A percentile compares a stretch with the other conserved stretches of the same genome.
Conservation (phyloP, 2,797 vertebrate genomes). For the Betta splendens region DNA sequence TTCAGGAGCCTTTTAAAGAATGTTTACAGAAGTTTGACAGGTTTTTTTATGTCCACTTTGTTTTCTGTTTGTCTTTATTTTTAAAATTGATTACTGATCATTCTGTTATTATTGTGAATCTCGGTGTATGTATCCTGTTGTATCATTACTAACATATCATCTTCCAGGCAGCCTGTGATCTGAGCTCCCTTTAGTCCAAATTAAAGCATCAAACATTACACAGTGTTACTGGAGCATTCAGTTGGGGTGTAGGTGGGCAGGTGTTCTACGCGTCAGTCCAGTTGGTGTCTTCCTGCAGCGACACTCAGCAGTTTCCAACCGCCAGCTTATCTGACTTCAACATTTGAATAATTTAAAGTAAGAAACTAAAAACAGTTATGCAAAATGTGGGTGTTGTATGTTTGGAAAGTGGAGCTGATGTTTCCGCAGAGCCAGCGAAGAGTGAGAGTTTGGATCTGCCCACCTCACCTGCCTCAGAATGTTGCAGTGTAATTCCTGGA, state of each 20-base stretch:
- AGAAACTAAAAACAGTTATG: neutral
- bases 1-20: constrained; percentile 22
- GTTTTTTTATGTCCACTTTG: constrained; percentile 52
- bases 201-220: too few relatives aligned
- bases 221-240: constrained; percentile 12
- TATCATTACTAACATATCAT: constrained; percentile 39
- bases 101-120: constrained; percentile 61
- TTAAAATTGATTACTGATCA: constrained; percentile 43
- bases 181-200: constrained; percentile 7
- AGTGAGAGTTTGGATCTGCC: neutral
- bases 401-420: neutral
- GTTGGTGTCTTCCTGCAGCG: too few relatives aligned
- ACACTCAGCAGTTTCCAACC: too few relatives aligned
- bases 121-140: constrained; percentile 26
- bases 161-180: too few relatives aligned
- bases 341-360: too few relatives aligned
- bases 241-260: constrained; percentile 2
- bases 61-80: constrained; percentile 44
- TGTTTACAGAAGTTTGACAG: constrained; percentile 45
- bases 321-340: too few relatives aligned
- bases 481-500: constrained; percentile 1
- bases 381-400: neutral
- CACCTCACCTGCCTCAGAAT: constrained; percentile 8
- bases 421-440: neutral
- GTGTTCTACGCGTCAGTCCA: neutral